Percentiles rank a stretch among this genome's conserved stretches.
Evolutionary conservation across 2,797 vertebrate species (phyloP).

Genomic region (Amblyraja radiata): DNA sequence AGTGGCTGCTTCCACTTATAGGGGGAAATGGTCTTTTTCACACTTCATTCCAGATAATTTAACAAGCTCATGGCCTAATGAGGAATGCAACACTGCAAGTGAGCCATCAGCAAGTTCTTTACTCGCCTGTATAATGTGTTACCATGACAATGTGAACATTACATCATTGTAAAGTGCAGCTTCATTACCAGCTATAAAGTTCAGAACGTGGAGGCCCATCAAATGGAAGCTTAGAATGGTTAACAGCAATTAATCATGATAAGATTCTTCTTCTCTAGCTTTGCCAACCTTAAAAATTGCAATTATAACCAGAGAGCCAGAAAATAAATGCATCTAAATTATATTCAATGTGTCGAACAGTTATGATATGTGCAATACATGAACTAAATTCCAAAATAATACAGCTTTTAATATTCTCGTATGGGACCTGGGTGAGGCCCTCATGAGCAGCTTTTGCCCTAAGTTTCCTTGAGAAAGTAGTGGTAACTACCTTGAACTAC

Average conservation of each 20-base stretch:
- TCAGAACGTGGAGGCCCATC: background rate
- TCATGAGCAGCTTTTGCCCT: too few relatives aligned
- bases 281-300: background rate
- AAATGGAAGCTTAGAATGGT: background rate
- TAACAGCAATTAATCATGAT: constrained; percentile 1
- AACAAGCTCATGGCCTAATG: background rate
- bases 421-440: too few relatives aligned
- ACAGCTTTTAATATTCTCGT: background rate
- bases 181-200: constrained; percentile 26
- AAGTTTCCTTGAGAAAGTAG: too few relatives aligned
- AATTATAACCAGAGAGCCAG: background rate
- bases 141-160: background rate
- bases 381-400: background rate
- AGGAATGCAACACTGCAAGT: background rate
- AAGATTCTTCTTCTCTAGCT: background rate
- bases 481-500: too few relatives aligned
- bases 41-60: background rate
- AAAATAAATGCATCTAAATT: background rate
- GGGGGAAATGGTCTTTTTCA: background rate
- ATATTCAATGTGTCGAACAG: background rate
- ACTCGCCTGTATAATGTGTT: background rate
- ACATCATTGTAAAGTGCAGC: constrained; percentile 35
- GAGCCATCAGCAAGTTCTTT: background rate
- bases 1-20: background rate
- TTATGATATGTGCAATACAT: background rate